These are phyloP conservation scores for Sipha maydis DNA, from an alignment of 2,888 invertebrate species.

Conservation along the genomic window DNA sequence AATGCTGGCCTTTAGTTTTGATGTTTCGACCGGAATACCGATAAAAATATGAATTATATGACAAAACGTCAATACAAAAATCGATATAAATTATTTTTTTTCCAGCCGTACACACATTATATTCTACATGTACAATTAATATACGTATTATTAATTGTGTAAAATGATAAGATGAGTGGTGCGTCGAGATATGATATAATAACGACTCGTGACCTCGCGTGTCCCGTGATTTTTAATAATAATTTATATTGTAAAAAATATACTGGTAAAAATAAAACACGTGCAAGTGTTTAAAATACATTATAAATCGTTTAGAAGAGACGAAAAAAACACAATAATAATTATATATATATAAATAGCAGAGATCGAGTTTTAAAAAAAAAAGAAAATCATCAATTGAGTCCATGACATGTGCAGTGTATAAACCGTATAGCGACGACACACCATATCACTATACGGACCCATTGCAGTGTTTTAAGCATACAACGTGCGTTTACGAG, in stretches of 20 bases:
- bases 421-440: no score
- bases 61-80: no score
- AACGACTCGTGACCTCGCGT: constrained; percentile 44
- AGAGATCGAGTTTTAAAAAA: background rate
- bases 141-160: background rate
- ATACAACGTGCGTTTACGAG: background rate
- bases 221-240: constrained; percentile 31
- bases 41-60: no score
- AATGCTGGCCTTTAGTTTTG: no score
- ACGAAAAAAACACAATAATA: background rate
- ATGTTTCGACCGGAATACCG: no score
- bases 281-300: background rate
- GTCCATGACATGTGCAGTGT: background rate
- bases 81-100: background rate
- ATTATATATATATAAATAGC: background rate
- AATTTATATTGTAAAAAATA: constrained; percentile 7
- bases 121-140: background rate
- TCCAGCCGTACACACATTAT: background rate
- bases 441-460: no score
- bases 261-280: constrained; percentile 28
- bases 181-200: constrained; percentile 33
- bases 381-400: constrained; percentile 25
- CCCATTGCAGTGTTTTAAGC: background rate
- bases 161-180: constrained; percentile 21
- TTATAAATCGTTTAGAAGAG: background rate